Evolutionary conservation across 2,113 vertebrate species (phyloP), one percentile per base, ranked within the genome.

Genomic region (Mungos mungo): DNA sequence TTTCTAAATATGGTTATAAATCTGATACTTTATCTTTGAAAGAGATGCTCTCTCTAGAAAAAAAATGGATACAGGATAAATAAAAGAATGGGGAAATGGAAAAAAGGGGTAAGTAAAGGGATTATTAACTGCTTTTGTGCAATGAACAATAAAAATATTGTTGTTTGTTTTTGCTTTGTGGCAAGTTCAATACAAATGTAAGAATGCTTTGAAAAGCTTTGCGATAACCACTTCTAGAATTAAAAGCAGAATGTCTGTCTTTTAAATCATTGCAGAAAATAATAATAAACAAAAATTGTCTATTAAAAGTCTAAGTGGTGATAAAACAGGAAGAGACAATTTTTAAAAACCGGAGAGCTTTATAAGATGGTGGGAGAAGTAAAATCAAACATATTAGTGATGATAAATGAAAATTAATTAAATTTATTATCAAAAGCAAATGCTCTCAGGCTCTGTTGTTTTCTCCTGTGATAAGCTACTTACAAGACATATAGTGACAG

Each of bases 1-100:
- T 81, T 94, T 87, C 9, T 93, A 90, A 93, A 52, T 90, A 86
- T 47, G 38, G 6, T 60, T 94, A 63, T 86, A 96, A 69, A 82
- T 77, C 9, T 81, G 65, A 29, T 71, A 88, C 52, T 57, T 66
- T 92, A 38, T 23, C 35, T 91, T 91, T 89, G 23, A 88, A 89
- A 89, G 23, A 60, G 12, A 68, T 79, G 11, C 1, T 80, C 1
- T 95, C 2, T 57, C 14, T 54, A 72, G 60, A 50, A 74, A 80
- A 77, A 91, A 11, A 77, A 29, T 50, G 47, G 50, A 41, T 50
- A 77, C 8, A 65, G 41, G 77, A 86, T 31, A 95, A 71, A 90
- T 88, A 66, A 72, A 69, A 76, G 8, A 52, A 12, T 84, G 10
- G 15, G 41, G 9, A 89, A 76, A 68, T 71, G 18, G 14, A 71